A percentile compares a stretch with the other conserved stretches of the same genome.
phyloP scores from a whole-genome alignment of 2,888 invertebrate genomes.

The Caenorhabditis sp. region DNA sequence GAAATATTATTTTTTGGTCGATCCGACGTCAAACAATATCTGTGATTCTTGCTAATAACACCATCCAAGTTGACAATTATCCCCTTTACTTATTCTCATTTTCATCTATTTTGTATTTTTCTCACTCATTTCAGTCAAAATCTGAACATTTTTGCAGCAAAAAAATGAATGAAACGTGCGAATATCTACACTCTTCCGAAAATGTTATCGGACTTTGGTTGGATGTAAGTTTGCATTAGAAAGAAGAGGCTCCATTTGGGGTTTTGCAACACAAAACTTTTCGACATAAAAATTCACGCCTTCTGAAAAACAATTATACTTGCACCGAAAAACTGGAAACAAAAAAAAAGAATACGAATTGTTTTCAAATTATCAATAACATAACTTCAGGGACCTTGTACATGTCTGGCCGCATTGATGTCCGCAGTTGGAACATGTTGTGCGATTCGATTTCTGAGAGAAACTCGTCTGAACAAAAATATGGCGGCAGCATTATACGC shows the following conservation, averaged over 20 bases:
- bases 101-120: neutral
- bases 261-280: too few relatives aligned
- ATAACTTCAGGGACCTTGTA: slow-evolving; percentile 28
- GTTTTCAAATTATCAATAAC: neutral
- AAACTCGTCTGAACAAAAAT: slow-evolving; percentile 19
- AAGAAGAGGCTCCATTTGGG: too few relatives aligned
- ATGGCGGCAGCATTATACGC: slow-evolving; percentile 35
- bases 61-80: too few relatives aligned
- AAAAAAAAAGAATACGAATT: too few relatives aligned
- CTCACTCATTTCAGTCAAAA: neutral
- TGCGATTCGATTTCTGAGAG: slow-evolving; percentile 26
- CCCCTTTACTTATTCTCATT: neutral
- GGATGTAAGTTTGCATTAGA: neutral
- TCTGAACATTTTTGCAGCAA: too few relatives aligned
- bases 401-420: slow-evolving; percentile 13
- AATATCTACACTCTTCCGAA: neutral
- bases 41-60: too few relatives aligned
- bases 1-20: too few relatives aligned
- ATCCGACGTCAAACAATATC: too few relatives aligned
- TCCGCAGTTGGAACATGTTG: slow-evolving; percentile 30
- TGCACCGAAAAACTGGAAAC: too few relatives aligned
- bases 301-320: too few relatives aligned
- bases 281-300: too few relatives aligned
- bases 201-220: neutral
- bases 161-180: neutral